Evolutionary conservation across 2,113 vertebrate species (phyloP), one percentile per base, ranked within the genome.

Genomic region (Heterocephalus glaber): DNA sequence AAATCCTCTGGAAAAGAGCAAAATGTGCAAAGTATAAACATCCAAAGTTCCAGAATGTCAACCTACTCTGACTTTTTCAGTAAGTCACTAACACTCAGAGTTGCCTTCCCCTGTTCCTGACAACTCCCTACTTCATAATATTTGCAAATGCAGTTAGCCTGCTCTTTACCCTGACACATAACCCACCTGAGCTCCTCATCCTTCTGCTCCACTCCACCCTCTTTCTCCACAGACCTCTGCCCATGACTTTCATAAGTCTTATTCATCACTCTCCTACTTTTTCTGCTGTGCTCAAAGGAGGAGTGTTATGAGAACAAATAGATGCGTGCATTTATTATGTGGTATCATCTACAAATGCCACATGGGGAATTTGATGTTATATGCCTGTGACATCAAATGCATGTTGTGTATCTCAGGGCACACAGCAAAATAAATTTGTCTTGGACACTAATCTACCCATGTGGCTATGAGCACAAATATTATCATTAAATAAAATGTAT

Each of bases 401-500:
- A 38, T 35, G 60, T 54, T 87, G 58, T 95, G 60, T 93, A 94
- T 95, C 65, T 92, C 89, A 90, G 76, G 60, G 65, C 85, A 49
- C 77, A 86, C 7, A 90, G 90, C 58, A 97, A 95, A 97, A 92
- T 94, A 95, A 96, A 92, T 97, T 97, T 97, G 41, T 92, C 72
- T 97, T 97, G 96, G 95, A 95, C 88, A 41, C 88, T 80, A 77
- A 88, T 65, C 66, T 94, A 84, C 74, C 80, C 95, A 47, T 97
- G 95, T 97, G 97, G 97, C 93, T 96, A 81, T 90, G 89, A 95
- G 38, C 68, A 94, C 82, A 97, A 98, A 98, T 97, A 97, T 92
- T 95, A 98, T 98, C 96, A 84, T 96, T 94, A 96, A 97, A 96
- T 97, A 98, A 98, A 98, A 98, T 65, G 97, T 93, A 97, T 95